Conservation (phyloP, 2,888 invertebrate species). For the Lepetodrilus schrolli region DNA sequence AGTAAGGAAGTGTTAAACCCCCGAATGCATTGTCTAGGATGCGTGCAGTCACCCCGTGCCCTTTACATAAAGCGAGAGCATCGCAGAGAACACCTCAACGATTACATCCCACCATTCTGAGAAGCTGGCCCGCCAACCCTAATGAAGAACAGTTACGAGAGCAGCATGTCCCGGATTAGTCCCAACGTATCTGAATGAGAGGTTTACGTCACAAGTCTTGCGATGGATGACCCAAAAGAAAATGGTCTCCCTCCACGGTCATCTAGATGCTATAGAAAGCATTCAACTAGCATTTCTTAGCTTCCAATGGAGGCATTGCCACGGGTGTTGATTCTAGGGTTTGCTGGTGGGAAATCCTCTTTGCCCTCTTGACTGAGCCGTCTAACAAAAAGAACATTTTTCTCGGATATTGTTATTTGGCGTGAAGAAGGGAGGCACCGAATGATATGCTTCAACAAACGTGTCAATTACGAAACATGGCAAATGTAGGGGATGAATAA, state of each 20-base stretch:
- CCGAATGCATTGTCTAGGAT: too few relatives aligned
- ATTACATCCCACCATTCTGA: too few relatives aligned
- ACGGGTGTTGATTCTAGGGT: slow-evolving; percentile 24
- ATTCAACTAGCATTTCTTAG: slow-evolving; percentile 5
- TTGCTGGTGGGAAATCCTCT: slow-evolving; percentile 4
- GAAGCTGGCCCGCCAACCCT: too few relatives aligned
- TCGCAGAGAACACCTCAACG: too few relatives aligned
- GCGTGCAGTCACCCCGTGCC: too few relatives aligned
- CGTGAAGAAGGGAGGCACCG: slow-evolving; percentile 3
- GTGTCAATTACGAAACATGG: slow-evolving; percentile 10
- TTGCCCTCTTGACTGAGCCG: slow-evolving; percentile 15
- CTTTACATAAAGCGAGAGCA: too few relatives aligned
- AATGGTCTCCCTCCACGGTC: neutral
- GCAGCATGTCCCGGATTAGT: neutral
- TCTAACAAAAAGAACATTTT: slow-evolving; percentile 15
- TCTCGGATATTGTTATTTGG: slow-evolving; percentile 3
- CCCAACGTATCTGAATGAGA: neutral
- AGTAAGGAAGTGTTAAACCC: too few relatives aligned
- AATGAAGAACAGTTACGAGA: too few relatives aligned
- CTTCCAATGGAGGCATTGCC: neutral
- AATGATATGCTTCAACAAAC: slow-evolving; percentile 15
- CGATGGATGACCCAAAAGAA: neutral
- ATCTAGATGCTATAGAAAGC: neutral
- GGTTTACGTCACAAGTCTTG: neutral
- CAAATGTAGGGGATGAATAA: neutral